Percentiles rank a stretch among this genome's conserved stretches.
Evolutionary conservation across 2,113 vertebrate genomes (phyloP).

Genomic region (Menura novaehollandiae): DNA sequence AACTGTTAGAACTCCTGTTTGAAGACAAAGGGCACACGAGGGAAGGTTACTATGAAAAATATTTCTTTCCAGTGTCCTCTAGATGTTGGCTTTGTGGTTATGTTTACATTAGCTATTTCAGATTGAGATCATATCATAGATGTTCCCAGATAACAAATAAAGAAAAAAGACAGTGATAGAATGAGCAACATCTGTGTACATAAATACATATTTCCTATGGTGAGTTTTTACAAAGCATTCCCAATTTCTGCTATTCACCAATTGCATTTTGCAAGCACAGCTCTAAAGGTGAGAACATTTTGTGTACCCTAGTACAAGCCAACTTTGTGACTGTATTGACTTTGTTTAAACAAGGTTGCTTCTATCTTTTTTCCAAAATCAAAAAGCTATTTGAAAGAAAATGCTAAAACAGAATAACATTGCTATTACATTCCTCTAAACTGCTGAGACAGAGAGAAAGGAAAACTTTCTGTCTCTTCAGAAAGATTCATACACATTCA

Average conservation of each 20-base stretch:
- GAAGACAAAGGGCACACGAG: neutral
- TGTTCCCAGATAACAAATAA: neutral
- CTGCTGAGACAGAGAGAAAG: constrained; percentile 15
- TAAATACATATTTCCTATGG: neutral
- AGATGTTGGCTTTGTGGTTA: neutral
- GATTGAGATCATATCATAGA: neutral
- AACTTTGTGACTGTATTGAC: neutral
- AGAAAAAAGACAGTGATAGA: neutral
- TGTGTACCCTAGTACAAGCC: neutral
- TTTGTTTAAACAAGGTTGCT: neutral
- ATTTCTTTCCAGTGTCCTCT: neutral
- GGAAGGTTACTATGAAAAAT: neutral
- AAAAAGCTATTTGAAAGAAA: constrained; percentile 24
- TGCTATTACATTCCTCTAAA: constrained; percentile 18
- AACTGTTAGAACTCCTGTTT: neutral
- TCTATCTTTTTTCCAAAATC: neutral
- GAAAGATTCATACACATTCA: neutral
- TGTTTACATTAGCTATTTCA: constrained; percentile 33
- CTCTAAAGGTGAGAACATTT: neutral
- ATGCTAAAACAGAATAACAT: constrained; percentile 21
- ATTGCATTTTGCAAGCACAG: constrained; percentile 12
- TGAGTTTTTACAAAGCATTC: neutral
- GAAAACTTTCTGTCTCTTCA: constrained; percentile 10
- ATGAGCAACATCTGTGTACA: neutral
- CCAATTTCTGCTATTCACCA: constrained; percentile 16